These are phyloP conservation scores for Xenops minutus DNA, from an alignment of 2,797 vertebrate genomes.

Conservation along the genomic window DNA sequence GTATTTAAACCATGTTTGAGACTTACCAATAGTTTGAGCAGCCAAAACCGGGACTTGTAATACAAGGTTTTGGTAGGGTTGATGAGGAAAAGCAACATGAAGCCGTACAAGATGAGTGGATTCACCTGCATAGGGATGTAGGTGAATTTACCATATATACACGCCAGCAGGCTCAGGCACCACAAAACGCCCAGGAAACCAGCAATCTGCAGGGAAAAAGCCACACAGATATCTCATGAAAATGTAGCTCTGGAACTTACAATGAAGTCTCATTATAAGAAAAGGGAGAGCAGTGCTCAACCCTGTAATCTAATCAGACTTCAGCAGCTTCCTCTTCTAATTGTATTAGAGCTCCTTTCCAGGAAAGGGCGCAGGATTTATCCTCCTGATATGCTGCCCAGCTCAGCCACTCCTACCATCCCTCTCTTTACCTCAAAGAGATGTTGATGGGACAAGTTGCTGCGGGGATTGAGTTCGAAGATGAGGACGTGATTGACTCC, in stretches of 20 bases:
- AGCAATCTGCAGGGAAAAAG: conserved; percentile 83
- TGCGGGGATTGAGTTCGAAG: conserved; percentile 97
- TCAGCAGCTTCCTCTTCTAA: conserved; percentile 44
- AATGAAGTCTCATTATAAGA: conserved; percentile 34
- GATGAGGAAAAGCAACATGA: conserved; percentile 97
- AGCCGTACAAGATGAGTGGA: conserved; percentile 92
- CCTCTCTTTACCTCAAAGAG: conserved; percentile 90
- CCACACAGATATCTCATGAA: conserved; percentile 12
- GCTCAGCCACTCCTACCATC: background rate
- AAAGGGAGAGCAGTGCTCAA: conserved; percentile 30
- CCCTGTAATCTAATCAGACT: conserved; percentile 49
- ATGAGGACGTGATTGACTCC: conserved; percentile 99
- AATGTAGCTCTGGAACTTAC: background rate
- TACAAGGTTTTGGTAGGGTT: conserved; percentile 98
- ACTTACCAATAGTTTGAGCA: conserved; percentile 95
- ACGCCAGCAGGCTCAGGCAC: conserved; percentile 94
- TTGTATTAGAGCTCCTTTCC: conserved; percentile 36
- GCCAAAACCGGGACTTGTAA: conserved; percentile 99
- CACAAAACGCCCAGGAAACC: conserved; percentile 95
- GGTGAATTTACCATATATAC: conserved; percentile 85
- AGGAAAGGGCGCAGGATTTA: background rate
- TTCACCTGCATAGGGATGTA: conserved; percentile 90
- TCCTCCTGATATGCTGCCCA: background rate
- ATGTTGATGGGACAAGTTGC: conserved; percentile 98
- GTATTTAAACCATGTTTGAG: background rate